Evolutionary conservation across 2,888 invertebrate species (phyloP).

Genomic region (Pandemis corylana): DNA sequence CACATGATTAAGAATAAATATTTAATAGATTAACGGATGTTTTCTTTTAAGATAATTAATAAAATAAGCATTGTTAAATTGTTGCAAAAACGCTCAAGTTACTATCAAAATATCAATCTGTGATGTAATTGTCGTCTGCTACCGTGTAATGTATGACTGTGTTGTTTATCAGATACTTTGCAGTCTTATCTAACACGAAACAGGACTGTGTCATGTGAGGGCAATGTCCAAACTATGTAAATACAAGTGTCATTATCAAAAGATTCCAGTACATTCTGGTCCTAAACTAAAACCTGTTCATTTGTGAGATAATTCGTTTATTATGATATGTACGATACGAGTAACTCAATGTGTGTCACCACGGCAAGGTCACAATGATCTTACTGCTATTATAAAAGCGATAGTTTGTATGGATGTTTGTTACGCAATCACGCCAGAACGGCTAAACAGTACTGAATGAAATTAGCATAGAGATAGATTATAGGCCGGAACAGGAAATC

Average conservation of each 20-base stretch:
- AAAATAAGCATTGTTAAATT: background rate
- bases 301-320: background rate
- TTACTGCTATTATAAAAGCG: too few species aligned
- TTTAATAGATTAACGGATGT: too few species aligned
- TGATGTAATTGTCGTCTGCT: slow-evolving; percentile 29
- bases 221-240: slow-evolving; percentile 14
- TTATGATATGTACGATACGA: background rate
- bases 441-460: too few species aligned
- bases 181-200: slow-evolving; percentile 29
- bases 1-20: too few species aligned
- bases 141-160: background rate
- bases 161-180: slow-evolving; percentile 8
- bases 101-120: background rate
- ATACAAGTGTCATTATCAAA: slow-evolving; percentile 5
- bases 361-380: background rate
- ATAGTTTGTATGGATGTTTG: too few species aligned
- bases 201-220: slow-evolving; percentile 9
- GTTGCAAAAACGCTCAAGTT: background rate
- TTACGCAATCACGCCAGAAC: too few species aligned
- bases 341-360: background rate
- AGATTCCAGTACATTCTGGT: slow-evolving; percentile 18
- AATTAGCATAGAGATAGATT: too few species aligned
- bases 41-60: too few species aligned
- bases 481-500: too few species aligned
- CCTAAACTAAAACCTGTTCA: background rate